phyloP scores from a whole-genome alignment of 2,888 invertebrate genomes.

The Leptogaster cylindrica region DNA sequence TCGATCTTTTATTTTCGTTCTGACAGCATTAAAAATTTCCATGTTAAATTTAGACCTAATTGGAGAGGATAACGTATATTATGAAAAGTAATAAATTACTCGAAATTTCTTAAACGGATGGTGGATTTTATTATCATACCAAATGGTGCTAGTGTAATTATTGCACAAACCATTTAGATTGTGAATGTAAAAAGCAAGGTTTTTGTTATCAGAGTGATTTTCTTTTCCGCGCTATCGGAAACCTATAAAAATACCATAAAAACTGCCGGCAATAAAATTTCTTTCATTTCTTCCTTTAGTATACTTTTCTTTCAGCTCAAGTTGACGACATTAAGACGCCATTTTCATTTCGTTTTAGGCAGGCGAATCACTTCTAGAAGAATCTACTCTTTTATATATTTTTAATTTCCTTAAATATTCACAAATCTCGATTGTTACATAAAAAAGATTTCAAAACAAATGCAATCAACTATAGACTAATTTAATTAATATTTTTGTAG shows the following conservation, averaged over 20 bases:
- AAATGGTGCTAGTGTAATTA: conserved; percentile 5
- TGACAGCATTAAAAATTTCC: neutral
- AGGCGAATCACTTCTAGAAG: neutral
- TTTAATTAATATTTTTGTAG: too few species aligned
- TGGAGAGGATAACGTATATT: too few species aligned
- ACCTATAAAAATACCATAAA: conserved; percentile 35
- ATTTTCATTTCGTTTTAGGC: neutral
- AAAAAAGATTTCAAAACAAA: too few species aligned
- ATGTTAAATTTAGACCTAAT: too few species aligned
- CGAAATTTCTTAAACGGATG: neutral
- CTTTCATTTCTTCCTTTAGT: neutral
- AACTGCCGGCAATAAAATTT: conserved; percentile 33
- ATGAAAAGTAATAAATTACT: conserved; percentile 10
- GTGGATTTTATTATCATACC: neutral
- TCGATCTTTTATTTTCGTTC: neutral
- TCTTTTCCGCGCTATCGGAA: conserved; percentile 24
- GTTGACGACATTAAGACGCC: conserved; percentile 26
- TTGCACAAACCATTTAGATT: conserved; percentile 8
- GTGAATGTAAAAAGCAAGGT: neutral
- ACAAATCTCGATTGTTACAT: too few species aligned
- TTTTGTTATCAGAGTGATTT: conserved; percentile 25
- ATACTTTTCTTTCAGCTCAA: neutral
- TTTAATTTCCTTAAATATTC: conserved; percentile 18
- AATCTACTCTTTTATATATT: neutral
- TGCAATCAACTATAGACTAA: too few species aligned